phyloP scores from a whole-genome alignment of 1,140 invertebrate species.

The Zaprionus ornatus region DNA sequence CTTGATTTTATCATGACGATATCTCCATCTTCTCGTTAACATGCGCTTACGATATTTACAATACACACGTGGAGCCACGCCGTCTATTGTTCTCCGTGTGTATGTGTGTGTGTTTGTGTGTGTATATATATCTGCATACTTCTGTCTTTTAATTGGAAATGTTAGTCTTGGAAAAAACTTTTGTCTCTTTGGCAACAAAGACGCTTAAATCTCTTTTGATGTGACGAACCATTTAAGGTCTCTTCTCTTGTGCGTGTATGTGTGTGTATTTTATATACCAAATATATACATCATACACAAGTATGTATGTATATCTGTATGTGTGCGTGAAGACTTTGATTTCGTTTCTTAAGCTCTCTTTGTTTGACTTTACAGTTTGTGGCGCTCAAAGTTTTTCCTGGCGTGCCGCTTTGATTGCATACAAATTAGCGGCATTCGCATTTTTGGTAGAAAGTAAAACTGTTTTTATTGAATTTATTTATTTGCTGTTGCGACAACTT shows the following conservation, averaged over 20 bases:
- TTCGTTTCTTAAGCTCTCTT: constrained; percentile 26
- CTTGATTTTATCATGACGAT: constrained; percentile 38
- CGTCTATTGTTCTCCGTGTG: background rate
- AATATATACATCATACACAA: background rate
- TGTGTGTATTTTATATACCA: background rate
- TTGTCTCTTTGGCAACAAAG: constrained; percentile 20
- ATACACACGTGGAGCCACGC: background rate
- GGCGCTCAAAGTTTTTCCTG: constrained; percentile 47
- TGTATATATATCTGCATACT: background rate
- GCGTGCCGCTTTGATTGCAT: constrained; percentile 62
- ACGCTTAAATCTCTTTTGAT: constrained; percentile 63
- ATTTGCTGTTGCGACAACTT: constrained; percentile 69
- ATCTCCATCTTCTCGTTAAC: constrained; percentile 59
- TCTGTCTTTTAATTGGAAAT: constrained; percentile 62
- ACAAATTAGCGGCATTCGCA: constrained; percentile 79
- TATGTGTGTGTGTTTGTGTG: background rate
- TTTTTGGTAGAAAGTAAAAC: constrained; percentile 81
- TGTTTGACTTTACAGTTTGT: constrained; percentile 33
- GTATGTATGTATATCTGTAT: constrained; percentile 26
- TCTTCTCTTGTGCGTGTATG: background rate
- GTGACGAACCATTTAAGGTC: constrained; percentile 29
- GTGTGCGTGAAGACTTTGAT: constrained; percentile 38
- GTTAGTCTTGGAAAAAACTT: constrained; percentile 35
- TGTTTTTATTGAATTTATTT: constrained; percentile 80
- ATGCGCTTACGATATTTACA: constrained; percentile 52